Evolutionary conservation across 92 coral and sea anemone genomes (phyloP), one percentile per base, ranked within the genome.

Genomic region (Chrysogorgia sp.): DNA sequence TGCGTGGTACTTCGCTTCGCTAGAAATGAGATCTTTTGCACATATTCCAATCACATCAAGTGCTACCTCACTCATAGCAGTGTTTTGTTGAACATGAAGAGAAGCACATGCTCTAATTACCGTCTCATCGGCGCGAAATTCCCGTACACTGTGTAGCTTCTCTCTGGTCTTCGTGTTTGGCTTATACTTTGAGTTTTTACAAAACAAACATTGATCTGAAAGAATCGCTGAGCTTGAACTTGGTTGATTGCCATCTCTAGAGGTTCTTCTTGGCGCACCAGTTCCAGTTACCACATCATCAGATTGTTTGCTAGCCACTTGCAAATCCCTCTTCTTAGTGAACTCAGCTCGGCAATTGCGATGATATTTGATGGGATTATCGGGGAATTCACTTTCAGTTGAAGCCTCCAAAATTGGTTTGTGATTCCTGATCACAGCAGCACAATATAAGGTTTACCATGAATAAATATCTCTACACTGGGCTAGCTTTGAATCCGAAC

Each of bases 361-460:
- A 66, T 88, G 91, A 49, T 88, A 84, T 67, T 84, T 88, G n/a
- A 84, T 81, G 40, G 82, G 85, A 34, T 24, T 55, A 45, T 55
- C 22, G 19, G 84, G 88, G 67, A 84, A 81, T 40, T 72, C 77
- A 26, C 59, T 55, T 80, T 80, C 82, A 14, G 88, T 76, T 32
- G 40, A 20, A n/a, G n/a, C n/a, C 40, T 74, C 77, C 34, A 80
- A 35, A 29, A 87, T 71, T 47, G 68, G 28, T 78, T 76, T 40
- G 71, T 82, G 83, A 71, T 78, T 67, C 71, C 82, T 65, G 64
- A 74, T 83, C 47, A 60, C 78, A 14, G 83, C 86, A 30, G 86
- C 88, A 52, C 71, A 53, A 71, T 87, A 80, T 60, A 87, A 60
- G 20, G 85, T 83, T 34, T 37, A 50, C 88, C 83, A 84, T 12